phyloP scores from a whole-genome alignment of 2,888 invertebrate species.

The Acholoe squamosa region DNA sequence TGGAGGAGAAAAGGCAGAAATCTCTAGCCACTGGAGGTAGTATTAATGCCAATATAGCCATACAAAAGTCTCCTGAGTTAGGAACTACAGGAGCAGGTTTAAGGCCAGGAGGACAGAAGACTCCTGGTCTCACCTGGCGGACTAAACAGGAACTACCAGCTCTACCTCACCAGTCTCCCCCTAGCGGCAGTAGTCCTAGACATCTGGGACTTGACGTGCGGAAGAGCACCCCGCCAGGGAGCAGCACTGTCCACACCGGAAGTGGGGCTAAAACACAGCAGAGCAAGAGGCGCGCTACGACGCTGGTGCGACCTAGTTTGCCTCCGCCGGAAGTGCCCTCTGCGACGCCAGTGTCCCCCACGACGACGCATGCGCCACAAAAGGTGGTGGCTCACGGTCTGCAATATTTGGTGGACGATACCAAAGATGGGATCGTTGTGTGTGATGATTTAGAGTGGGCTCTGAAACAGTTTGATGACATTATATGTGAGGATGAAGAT shows the following conservation, averaged over 20 bases:
- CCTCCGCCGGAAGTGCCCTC: background rate
- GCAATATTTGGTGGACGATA: background rate
- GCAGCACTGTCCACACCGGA: background rate
- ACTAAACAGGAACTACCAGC: background rate
- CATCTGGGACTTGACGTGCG: background rate
- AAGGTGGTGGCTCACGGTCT: background rate
- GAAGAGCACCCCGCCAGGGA: background rate
- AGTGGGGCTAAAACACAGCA: background rate
- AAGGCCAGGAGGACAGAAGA: no score
- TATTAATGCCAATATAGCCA: no score
- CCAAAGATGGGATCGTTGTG: background rate
- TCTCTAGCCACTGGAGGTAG: no score
- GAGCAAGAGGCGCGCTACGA: background rate
- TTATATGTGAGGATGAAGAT: background rate
- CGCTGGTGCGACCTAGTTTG: background rate
- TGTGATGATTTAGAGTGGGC: background rate
- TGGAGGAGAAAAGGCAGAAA: no score
- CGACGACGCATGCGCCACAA: no score
- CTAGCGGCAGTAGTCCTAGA: background rate
- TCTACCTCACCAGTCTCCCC: background rate
- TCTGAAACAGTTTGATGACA: background rate
- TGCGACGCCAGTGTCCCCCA: background rate
- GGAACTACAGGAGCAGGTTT: no score
- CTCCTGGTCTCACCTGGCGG: background rate
- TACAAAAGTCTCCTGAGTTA: no score